Evolutionary conservation across 2,888 invertebrate species (phyloP), one percentile per base, ranked within the genome.

Genomic region (Tetanocera ferruginea): DNA sequence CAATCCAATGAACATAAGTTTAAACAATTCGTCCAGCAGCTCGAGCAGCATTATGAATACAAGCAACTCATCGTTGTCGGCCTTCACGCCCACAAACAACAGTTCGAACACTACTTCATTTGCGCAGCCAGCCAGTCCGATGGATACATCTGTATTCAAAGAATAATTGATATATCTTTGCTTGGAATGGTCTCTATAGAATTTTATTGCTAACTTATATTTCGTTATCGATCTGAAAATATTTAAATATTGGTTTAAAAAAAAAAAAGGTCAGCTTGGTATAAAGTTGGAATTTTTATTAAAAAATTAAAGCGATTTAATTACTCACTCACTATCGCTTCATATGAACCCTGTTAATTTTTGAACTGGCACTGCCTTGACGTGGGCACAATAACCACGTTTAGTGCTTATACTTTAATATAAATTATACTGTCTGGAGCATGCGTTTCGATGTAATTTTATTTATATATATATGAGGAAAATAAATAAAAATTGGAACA

Each of bases 41-140:
- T 81, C 81, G n/a, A 81, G 85, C 83, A 85, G 85, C 78, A 84
- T 82, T 77, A 82, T 84, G 80, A 88, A 84, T 83, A 84, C 85
- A 78, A 87, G 86, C 82, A 89, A 86, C 83, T 86, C 88, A 67
- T 87, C 88, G 74, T 83, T 86, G 57, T 87, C 89, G 79, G 87
- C 89, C 70, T 88, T 87, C 78, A 86, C 87, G 82, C 86, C 89
- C 81, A 87, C 88, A 62, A 88, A 87, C 80, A 83, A 85, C 78
- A 88, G 83, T 81, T 84, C 81, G 69, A 84, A 86, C 34, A 83
- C 85, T 66, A 84, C 84, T 80, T 86, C 87, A 51, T 90, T 91
- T 80, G 88, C 90, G 73, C 94, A 92, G 89, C 93, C 93, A 80
- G 93, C 94, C 88, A 94, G 94, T 91, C 94, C 94, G 72, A 94